Base-by-base conservation (phyloP, 2,888 invertebrate species). In the Julus scandinavius region DNA sequence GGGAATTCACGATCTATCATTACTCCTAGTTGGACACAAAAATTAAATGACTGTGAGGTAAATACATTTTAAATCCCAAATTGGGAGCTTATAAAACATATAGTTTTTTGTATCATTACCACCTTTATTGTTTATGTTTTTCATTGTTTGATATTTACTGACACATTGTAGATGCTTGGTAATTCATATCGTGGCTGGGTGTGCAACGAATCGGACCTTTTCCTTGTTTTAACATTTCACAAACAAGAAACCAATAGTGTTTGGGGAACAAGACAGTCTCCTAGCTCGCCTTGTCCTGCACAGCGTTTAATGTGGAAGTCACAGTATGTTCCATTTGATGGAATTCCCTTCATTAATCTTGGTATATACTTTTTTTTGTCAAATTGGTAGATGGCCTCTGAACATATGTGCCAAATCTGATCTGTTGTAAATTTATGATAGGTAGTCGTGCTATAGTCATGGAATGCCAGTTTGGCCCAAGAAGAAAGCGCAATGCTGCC, bases 221-320 rank as follows among this genome's bases (percentile, higher is more conserved):
- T 92, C 87, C 90, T 92, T n/a, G 89, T 92, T 58, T 90, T 92
- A 88, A 92, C 92, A n/a, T 91, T 91, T 88, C 92, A 92, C 90
- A 92, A 92, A 89, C 92, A 92, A 89, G 91, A 92, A 86, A 92
- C 92, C 5, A 91, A 91, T 88, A 92, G 91, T 89, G 91, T 91
- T 90, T 92, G 92, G 92, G 92, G 92, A 9, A 92, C 92, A 6
- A 90, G 92, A 7, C 92, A 92, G 90, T 92, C 92, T 0, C 92
- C 92, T 1, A 91, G 91, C 89, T 91, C 92, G 1, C 91, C 91
- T 7, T 91, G 92, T 89, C 91, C 91, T 17, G 92, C 92, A 9
- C 92, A 92, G 1, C 89, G 92, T 86, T 91, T 92, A 63, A 92
- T 92, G 92, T 92, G 92, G 92, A 92, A 92, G 89, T 92, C 92